Conservation (phyloP, 2,888 invertebrate genomes). For the Clepsis dumicolana region DNA sequence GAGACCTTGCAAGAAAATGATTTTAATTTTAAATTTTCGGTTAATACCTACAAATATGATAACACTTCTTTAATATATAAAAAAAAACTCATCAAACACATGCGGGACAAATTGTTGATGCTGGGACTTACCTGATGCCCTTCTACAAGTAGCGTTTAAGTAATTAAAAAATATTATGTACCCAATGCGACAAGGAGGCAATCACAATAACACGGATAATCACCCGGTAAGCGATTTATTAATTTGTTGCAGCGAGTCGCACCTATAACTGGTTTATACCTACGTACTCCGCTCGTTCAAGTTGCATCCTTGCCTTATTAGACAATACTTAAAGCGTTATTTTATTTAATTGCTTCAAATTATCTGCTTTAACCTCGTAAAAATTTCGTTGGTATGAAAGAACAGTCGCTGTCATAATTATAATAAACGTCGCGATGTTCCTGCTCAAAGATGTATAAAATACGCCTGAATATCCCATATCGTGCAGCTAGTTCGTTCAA, state of each 20-base stretch:
- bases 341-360: neutral
- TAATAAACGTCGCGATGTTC: neutral
- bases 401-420: too few relatives aligned
- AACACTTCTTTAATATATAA: conserved; percentile 8
- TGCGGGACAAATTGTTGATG: conserved; percentile 26
- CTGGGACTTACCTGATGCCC: conserved; percentile 22
- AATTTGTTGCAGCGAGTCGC: neutral
- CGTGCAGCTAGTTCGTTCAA: too few relatives aligned
- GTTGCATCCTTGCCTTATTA: neutral
- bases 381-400: too few relatives aligned
- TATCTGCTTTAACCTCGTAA: too few relatives aligned
- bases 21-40: conserved; percentile 13
- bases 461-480: neutral
- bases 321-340: neutral
- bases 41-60: conserved; percentile 10
- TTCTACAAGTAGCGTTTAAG: conserved; percentile 20
- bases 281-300: neutral
- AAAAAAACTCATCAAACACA: conserved; percentile 19
- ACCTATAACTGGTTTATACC: conserved; percentile 1
- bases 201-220: conserved; percentile 3
- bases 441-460: neutral
- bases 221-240: conserved; percentile 20
- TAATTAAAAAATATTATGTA: conserved; percentile 30
- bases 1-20: conserved; percentile 21
- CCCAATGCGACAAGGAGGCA: conserved; percentile 18